Base-by-base conservation (phyloP, 2,797 vertebrate genomes). In the Rhadinocentrus ornatus region DNA sequence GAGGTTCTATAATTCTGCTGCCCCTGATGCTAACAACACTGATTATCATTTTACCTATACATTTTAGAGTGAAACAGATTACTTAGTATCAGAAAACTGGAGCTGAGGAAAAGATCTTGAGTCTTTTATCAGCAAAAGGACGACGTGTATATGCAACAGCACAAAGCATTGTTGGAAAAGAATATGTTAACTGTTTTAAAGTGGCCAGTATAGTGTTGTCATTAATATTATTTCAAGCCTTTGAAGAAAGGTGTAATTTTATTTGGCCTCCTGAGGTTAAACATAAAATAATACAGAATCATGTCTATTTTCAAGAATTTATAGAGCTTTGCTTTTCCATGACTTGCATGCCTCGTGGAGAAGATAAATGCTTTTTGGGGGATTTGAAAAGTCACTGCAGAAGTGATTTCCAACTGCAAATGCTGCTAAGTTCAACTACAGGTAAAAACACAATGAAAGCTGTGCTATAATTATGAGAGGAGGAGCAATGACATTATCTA, bases 351-450 rank as follows among this genome's bases (percentile, higher is more conserved):
- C 84, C 77, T 74, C 32, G 52, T 72, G 62, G 69, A 63, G n/a
- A 41, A 10, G 46, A 11, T 48, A 48, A 10, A 22, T 22, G 46
- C 4, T 48, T 22, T 11, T 41, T 62, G 73, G 78, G 63, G 79
- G 74, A 84, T 83, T 73, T 84, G 83, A 88, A 89, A 89, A 81
- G 64, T 74, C 70, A 88, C 79, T 39, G 65, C 67, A 67, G 73
- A 78, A 53, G 60, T 56, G 74, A 75, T 80, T 71, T 82, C 55
- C 31, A n/a, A n/a, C n/a, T n/a, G 52, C 67, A 77, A 58, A 66
- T 80, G 63, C 78, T 79, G 65, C 78, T 79, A 73, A 83, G 85
- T 81, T 91, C 87, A 82, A 46, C 54, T 67, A 81, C 37, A 72
- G 83, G 81, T 90, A 71, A 69, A 26, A 66, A 52, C 48, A 73